Conservation (phyloP, 2,797 vertebrate genomes). For the Thripadectes ignobilis region DNA sequence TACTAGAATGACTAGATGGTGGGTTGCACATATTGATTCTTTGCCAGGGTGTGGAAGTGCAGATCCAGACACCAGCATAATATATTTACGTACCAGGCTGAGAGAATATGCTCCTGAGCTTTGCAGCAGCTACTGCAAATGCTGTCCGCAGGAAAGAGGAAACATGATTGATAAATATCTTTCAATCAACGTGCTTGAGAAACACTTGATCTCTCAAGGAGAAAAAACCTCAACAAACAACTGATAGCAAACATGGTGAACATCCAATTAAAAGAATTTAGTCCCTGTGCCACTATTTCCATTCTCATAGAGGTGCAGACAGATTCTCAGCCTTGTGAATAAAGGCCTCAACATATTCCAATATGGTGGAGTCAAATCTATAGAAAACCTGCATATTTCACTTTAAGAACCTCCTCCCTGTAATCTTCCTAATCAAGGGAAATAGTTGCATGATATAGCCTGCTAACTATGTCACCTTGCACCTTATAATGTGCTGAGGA, state of each 20-base stretch:
- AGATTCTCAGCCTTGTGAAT: background rate
- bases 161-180: conserved; percentile 57
- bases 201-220: background rate
- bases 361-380: background rate
- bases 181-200: conserved; percentile 59
- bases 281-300: background rate
- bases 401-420: background rate
- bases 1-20: conserved; percentile 33
- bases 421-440: background rate
- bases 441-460: background rate
- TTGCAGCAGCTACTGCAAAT: conserved; percentile 25
- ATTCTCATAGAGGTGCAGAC: background rate
- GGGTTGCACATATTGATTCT: conserved; percentile 66
- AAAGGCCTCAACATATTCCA: background rate
- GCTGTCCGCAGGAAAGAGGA: conserved; percentile 28
- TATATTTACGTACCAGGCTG: conserved; percentile 54
- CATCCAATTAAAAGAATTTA: background rate
- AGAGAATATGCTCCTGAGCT: conserved; percentile 39
- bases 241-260: background rate
- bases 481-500: background rate
- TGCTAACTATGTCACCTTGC: background rate
- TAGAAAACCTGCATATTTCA: background rate
- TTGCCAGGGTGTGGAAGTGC: conserved; percentile 48
- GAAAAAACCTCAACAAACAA: background rate
- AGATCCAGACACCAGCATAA: conserved; percentile 7